These are phyloP conservation scores for Heptranchias perlo DNA, from an alignment of 2,113 vertebrate genomes.

Conservation along the genomic window DNA sequence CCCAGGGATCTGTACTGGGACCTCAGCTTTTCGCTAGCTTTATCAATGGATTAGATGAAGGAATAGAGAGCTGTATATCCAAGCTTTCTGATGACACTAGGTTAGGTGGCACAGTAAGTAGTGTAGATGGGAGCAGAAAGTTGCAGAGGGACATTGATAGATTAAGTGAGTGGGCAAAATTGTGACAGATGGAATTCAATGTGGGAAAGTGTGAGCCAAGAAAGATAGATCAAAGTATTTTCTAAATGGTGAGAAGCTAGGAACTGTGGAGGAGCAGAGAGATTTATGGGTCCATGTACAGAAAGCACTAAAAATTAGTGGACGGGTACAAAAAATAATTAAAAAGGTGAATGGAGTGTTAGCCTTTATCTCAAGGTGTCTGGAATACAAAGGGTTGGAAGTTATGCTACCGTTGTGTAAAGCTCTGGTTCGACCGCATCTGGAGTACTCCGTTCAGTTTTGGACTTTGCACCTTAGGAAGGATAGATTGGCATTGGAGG, in stretches of 20 bases:
- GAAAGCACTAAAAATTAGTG: no score
- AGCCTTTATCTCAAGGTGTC: no score
- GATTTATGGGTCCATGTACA: neutral
- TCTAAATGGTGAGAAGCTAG: neutral
- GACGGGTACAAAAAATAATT: no score
- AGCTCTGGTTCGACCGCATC: no score
- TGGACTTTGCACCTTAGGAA: no score
- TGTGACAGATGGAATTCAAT: neutral
- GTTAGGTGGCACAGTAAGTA: neutral
- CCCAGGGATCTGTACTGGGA: neutral
- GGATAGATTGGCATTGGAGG: no score
- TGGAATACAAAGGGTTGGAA: no score
- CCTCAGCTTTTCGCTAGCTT: neutral
- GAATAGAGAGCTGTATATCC: neutral
- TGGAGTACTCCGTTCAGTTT: no score
- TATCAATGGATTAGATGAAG: neutral
- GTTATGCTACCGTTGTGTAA: no score
- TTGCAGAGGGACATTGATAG: neutral
- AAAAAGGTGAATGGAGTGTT: no score
- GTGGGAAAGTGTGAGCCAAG: neutral
- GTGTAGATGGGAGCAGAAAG: neutral
- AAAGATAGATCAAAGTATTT: neutral
- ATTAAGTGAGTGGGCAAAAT: neutral
- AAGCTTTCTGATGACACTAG: neutral
- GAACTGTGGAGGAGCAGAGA: neutral